Conservation (phyloP, 2,113 vertebrate species). For the Peromyscus leucopus region DNA sequence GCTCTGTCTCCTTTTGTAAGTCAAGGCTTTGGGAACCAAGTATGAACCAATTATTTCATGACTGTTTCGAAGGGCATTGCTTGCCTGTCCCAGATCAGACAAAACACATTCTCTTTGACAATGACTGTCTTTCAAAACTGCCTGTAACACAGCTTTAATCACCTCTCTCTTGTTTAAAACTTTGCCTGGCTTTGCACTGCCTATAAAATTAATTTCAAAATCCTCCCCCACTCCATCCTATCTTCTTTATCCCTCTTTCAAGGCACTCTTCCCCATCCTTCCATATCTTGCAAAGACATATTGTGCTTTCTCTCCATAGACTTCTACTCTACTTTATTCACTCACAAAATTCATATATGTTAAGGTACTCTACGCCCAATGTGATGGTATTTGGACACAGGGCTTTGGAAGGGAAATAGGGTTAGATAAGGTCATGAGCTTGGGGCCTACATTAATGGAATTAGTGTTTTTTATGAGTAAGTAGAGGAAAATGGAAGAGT, state of each 20-base stretch:
- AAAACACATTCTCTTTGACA: neutral
- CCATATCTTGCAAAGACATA: neutral
- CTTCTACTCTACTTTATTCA: neutral
- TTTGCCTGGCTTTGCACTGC: neutral
- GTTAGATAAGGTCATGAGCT: neutral
- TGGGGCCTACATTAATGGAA: neutral
- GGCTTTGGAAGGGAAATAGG: neutral
- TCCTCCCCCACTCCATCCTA: neutral
- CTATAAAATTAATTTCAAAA: constrained; percentile 14
- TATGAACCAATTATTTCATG: neutral
- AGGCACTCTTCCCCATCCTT: neutral
- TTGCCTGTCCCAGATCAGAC: neutral
- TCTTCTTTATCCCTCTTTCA: neutral
- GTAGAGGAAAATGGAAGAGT: neutral
- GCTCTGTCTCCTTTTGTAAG: neutral
- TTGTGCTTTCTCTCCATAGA: neutral
- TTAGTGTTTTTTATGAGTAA: neutral
- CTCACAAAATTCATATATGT: too few relatives aligned
- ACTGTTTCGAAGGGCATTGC: neutral
- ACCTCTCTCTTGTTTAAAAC: neutral
- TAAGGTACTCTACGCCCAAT: neutral
- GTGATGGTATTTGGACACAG: neutral
- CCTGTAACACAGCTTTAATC: neutral
- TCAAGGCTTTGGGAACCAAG: neutral
- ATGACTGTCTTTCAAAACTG: constrained; percentile 33